Percentiles rank a stretch among this genome's conserved stretches.
phyloP scores from a whole-genome alignment of 2,797 vertebrate species.

The Distichodus sexfasciatus region DNA sequence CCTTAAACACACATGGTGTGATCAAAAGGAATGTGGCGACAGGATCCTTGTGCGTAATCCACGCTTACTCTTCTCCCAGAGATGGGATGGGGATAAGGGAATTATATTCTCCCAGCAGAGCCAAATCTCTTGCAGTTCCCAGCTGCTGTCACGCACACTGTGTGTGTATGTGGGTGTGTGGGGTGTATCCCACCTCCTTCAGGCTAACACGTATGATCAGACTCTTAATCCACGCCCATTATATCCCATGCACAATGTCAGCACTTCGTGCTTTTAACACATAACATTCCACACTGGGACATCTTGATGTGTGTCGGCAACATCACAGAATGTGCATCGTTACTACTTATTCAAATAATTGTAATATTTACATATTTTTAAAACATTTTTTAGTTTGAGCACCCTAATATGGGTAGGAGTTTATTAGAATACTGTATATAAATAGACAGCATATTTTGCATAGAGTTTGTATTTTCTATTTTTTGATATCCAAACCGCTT shows the following conservation, averaged over 20 bases:
- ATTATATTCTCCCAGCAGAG: background rate
- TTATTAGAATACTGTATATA: too few relatives aligned
- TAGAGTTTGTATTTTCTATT: too few relatives aligned
- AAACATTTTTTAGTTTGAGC: too few relatives aligned
- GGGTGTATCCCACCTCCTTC: background rate
- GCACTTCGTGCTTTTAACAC: background rate
- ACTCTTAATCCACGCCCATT: constrained; percentile 1
- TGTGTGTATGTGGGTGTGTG: too few relatives aligned
- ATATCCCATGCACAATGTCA: background rate
- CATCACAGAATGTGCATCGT: too few relatives aligned
- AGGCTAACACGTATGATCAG: constrained; percentile 8
- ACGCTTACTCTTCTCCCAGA: constrained; percentile 9
- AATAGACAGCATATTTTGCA: too few relatives aligned
- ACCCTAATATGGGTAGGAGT: too few relatives aligned
- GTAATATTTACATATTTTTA: too few relatives aligned
- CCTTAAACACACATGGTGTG: constrained; percentile 25
- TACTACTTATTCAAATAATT: too few relatives aligned
- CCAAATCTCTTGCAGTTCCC: background rate
- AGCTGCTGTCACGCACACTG: background rate
- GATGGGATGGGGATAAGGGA: constrained; percentile 1
- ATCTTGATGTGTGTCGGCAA: too few relatives aligned
- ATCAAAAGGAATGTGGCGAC: constrained; percentile 17
- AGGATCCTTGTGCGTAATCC: constrained; percentile 27
- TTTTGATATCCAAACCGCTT: too few relatives aligned
- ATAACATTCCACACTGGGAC: too few relatives aligned